Base-by-base conservation (phyloP, 1,140 invertebrate species). In the Drosophila sulfurigaster region DNA sequence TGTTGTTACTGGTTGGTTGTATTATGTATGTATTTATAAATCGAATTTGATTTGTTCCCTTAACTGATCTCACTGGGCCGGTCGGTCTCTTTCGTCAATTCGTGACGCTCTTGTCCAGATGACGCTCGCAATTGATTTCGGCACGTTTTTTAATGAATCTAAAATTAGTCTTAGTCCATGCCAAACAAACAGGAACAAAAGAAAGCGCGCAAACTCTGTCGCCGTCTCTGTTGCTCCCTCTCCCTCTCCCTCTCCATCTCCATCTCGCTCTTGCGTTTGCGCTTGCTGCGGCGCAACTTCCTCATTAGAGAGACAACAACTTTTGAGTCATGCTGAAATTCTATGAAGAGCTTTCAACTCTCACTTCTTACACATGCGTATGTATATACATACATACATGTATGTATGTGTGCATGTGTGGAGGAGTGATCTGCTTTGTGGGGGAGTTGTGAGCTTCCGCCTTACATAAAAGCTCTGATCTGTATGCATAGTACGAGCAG, bases 11-110 rank as follows among this genome's bases (percentile, higher is more conserved):
- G 20, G 20, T 25, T 25, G 20, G 20, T 25, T 28, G 25, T 4
- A 28, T 30, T 32, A 6, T 28, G 32, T 63, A 64, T 71, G 32
- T 63, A 64, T 71, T 71, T 71, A 65, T 65, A 72, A 57, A 43
- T 35, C 25, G 62, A 57, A 49, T 66, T 51, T 64, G 67, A 75
- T 75, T 64, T 75, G 67, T 64, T 30, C 51, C 30, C 58, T 46
- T 49, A 56, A 48, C 65, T 62, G 49, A 54, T 49, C 38, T 28
- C 11, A 35, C 62, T 54, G 28, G 11, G n/a, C 35, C 20, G 32
- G 32, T 8, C 41, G 30, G 8, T 11, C 16, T 35, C 49, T 35
- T 48, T 64, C 49, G 51, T 57, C 60, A 57, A 35, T 49, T 32
- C 43, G 43, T 71, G 68, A 71, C 59, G 60, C 64, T 38, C 3